Base-by-base conservation (phyloP, 2,113 vertebrate genomes). In the Hippocampus mohnikei region DNA sequence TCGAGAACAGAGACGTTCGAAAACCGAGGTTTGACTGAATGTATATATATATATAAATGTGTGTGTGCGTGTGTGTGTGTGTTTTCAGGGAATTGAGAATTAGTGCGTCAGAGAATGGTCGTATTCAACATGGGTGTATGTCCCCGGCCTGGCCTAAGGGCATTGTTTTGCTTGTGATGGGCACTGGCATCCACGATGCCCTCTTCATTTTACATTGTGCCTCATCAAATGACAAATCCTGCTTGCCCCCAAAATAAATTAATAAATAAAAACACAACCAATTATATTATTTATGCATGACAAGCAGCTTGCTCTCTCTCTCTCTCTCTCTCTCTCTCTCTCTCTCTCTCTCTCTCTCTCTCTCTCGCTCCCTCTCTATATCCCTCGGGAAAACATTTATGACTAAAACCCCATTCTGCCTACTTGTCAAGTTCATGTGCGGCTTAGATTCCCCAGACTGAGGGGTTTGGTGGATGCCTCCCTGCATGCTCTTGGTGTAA, bases 231-330 rank as follows among this genome's bases (percentile, higher is more conserved):
- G 66, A 66, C 67, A 64, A 70, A 72, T n/a, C 67, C 66, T 66
- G 71, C 52, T 55, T 23, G 20, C 73, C 75, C 74, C 11, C 23
- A 25, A n/a, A 33, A 61, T 33, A 61, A 61, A 29, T 44, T 12
- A 44, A 20, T 20, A 20, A 81, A 48, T 70, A 74, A 81, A 75
- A 66, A 23, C 78, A 23, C 72, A 78, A 78, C 77, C 74, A 87
- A 83, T 81, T 76, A 77, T 85, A 89, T 88, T 87, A 86, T 82
- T 84, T 85, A 64, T 86, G 85, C 85, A 80, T 81, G 78, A 82
- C 80, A 76, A 77, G 82, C 78, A 78, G 71, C 85, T 76, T 80
- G 79, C 76, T 79, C 67, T 77, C 66, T 56, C 55, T 29, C 56
- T 27, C 56, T 46, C 44, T 15, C 44, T 46, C 12, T 46, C 44